phyloP scores from a whole-genome alignment of 2,888 invertebrate genomes.

The Plemyria rubiginata region DNA sequence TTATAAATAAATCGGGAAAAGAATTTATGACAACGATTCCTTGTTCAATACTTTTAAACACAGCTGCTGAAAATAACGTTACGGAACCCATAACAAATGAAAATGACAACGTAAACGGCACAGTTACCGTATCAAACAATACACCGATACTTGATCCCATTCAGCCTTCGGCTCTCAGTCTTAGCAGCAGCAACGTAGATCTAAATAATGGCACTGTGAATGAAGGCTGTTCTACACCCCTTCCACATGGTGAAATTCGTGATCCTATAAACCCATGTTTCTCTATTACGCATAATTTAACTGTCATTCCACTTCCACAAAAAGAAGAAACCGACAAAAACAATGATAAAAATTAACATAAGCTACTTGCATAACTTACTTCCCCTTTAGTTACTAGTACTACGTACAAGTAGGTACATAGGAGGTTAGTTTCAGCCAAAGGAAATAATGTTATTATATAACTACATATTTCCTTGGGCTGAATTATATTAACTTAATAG shows the following conservation, averaged over 20 bases:
- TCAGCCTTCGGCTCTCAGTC: constrained; percentile 43
- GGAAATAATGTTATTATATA: too few relatives aligned
- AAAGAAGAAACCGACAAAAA: constrained; percentile 39
- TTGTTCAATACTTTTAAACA: constrained; percentile 74
- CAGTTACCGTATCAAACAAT: constrained; percentile 38
- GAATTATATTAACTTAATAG: too few relatives aligned
- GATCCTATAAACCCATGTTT: constrained; percentile 79
- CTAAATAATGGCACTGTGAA: constrained; percentile 40
- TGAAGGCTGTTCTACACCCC: constrained; percentile 58
- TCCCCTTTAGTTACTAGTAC: too few relatives aligned
- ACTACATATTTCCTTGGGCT: too few relatives aligned
- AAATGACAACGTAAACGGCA: constrained; percentile 45
- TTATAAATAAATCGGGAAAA: constrained; percentile 69
- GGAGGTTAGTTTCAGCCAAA: too few relatives aligned
- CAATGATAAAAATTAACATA: too few relatives aligned
- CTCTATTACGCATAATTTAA: constrained; percentile 67
- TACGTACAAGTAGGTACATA: too few relatives aligned
- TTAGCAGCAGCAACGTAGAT: constrained; percentile 48
- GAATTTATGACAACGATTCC: constrained; percentile 80
- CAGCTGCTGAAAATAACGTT: constrained; percentile 79
- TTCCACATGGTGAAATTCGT: constrained; percentile 56
- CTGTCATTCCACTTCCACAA: constrained; percentile 70
- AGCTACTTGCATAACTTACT: too few relatives aligned
- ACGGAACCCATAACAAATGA: constrained; percentile 66
- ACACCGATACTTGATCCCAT: constrained; percentile 41